phyloP scores from a whole-genome alignment of 2,888 invertebrate species.

The Xanthostigma xanthostigma region DNA sequence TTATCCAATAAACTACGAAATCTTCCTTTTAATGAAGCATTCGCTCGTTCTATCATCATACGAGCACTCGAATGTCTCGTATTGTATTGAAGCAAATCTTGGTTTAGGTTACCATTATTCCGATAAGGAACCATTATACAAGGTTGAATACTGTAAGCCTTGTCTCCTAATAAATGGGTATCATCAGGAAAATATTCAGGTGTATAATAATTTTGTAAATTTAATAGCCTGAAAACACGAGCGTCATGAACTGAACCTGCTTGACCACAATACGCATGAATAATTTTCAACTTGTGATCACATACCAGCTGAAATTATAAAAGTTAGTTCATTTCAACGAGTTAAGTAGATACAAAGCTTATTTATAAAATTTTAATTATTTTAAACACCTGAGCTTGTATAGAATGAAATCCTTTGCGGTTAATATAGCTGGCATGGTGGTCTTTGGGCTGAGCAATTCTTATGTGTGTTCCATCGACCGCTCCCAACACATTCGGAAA shows the following conservation, averaged over 20 bases:
- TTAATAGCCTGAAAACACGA: constrained; percentile 9
- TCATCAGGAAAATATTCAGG: background rate
- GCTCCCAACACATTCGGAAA: constrained; percentile 9
- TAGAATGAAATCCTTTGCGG: constrained; percentile 6
- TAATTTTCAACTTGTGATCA: constrained; percentile 8
- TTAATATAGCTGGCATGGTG: constrained; percentile 4
- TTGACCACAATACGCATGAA: constrained; percentile 8
- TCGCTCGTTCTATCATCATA: background rate
- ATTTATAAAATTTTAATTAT: constrained; percentile 1
- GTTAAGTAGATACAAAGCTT: background rate
- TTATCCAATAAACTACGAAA: constrained; percentile 1
- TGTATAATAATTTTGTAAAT: constrained; percentile 8
- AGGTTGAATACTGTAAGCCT: background rate
- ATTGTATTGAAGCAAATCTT: background rate
- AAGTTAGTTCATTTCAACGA: background rate
- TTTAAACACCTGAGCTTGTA: constrained; percentile 5
- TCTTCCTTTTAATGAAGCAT: constrained; percentile 1
- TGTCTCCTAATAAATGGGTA: background rate
- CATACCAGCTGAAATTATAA: constrained; percentile 8
- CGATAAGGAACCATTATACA: constrained; percentile 1
- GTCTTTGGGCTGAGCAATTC: constrained; percentile 1
- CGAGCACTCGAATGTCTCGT: background rate
- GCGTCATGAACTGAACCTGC: constrained; percentile 11
- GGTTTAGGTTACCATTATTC: background rate
- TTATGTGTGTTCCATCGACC: constrained; percentile 9